phyloP scores from a whole-genome alignment of 2,113 vertebrate species.

The Pongo abelii region DNA sequence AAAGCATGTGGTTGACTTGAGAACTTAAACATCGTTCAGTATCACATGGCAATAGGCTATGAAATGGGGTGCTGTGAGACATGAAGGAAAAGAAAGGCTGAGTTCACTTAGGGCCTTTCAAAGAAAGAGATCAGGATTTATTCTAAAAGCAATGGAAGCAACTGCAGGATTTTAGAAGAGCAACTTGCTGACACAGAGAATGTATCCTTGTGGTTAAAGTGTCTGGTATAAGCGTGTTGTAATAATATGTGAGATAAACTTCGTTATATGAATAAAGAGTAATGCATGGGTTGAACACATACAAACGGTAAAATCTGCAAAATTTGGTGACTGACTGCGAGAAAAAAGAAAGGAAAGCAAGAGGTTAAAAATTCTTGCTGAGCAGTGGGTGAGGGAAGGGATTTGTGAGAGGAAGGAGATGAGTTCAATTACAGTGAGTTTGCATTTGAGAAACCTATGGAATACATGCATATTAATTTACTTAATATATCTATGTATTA shows the following conservation, averaged over 20 bases:
- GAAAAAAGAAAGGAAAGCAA: background rate
- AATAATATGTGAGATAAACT: background rate
- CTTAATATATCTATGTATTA: background rate
- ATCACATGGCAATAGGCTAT: background rate
- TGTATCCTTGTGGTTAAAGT: background rate
- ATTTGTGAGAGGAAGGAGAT: background rate
- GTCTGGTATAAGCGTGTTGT: background rate
- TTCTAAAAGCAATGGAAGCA: background rate
- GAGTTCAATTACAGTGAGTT: background rate
- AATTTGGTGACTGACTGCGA: background rate
- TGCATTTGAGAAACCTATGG: background rate
- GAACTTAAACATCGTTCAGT: background rate
- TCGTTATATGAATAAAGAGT: background rate
- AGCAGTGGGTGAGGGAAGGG: background rate
- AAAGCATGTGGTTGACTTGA: background rate
- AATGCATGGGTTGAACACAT: background rate
- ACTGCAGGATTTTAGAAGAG: background rate
- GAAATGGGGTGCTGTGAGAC: background rate
- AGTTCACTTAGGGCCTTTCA: background rate
- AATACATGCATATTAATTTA: background rate
- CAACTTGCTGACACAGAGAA: background rate
- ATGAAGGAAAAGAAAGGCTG: background rate
- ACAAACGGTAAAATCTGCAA: background rate
- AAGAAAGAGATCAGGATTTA: background rate
- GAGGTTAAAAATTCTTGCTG: background rate